Base-by-base conservation (phyloP, 1,140 invertebrate genomes). In the Periplaneta americana region DNA sequence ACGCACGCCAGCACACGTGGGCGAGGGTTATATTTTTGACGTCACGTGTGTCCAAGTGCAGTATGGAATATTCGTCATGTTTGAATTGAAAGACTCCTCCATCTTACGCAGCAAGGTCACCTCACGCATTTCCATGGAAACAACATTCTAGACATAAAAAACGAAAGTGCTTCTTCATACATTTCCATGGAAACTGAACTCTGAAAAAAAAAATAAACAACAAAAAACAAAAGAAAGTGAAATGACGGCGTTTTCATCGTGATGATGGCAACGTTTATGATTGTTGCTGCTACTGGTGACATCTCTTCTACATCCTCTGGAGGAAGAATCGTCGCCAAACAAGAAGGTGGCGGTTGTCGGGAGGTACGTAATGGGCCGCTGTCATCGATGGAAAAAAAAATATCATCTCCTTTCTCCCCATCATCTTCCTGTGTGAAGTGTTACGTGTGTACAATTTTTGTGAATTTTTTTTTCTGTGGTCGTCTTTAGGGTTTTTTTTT, bases 1-100 rank as follows among this genome's bases (percentile, higher is more conserved):
- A 66, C 80, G 28, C 66, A 31, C 34, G 80, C 74, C 15, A 75
- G 48, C 31, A 37, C 80, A 80, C 80, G 80, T 80, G 80, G 32
- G 28, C 77, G 33, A 76, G 34, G 75, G 15, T 34, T 32, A 78
- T 37, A 48, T 39, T 36, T 34, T 39, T 48, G 77, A 36, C 77
- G 77, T 39, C 77, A 36, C 77, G 77, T 39, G 77, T 39, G 77
- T 28, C 6, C 77, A 36, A 48, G 35, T 31, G 33, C 11, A 31
- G 35, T 18, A 48, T 48, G 28, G 77, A 32, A 35, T 48, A 36
- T 34, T 31, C 77, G n/a, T 48, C 77, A 15, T 66, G 48, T 66
- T 66, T n/a, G 48, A 66, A 66, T 66, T 66, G 28, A 66, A 10
- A n/a, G 48, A 13, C 22, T n/a, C 48, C 28, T 66, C 4, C 28